Percentiles rank a stretch among this genome's conserved stretches.
Conservation (phyloP, 2,888 invertebrate genomes). For the Argyresthia albistria region DNA sequence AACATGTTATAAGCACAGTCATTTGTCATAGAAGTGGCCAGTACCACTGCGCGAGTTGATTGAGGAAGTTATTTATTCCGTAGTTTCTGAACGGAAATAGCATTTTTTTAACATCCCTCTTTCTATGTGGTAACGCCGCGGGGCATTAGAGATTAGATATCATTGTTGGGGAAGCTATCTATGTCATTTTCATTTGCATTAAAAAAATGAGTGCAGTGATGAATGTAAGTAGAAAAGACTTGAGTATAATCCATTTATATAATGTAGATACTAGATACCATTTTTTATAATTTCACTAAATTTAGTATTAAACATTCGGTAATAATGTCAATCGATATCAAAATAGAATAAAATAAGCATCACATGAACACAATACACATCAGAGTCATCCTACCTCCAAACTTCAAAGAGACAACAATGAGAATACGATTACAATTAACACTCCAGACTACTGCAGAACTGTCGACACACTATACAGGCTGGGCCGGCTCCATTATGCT, state of each 20-base stretch:
- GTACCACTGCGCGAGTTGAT: conserved; percentile 41
- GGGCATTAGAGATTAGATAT: conserved; percentile 39
- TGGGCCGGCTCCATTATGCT: conserved; percentile 21
- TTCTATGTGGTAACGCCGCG: conserved; percentile 20
- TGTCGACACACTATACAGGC: not conserved
- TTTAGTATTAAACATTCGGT: not conserved
- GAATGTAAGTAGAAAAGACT: not conserved
- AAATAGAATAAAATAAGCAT: not conserved
- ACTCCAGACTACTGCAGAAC: not conserved
- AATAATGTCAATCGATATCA: not conserved
- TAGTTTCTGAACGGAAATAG: conserved; percentile 58
- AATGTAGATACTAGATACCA: not conserved
- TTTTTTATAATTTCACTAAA: not conserved
- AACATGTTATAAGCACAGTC: conserved; percentile 53
- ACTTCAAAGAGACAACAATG: not conserved
- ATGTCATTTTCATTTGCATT: conserved; percentile 31
- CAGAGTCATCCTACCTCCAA: not conserved
- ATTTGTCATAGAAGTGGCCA: conserved; percentile 47
- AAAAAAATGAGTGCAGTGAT: conserved; percentile 18
- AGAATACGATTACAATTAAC: not conserved
- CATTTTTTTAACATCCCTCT: conserved; percentile 55
- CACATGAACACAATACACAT: not conserved
- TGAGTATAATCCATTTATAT: not conserved
- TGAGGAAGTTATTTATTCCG: conserved; percentile 68
- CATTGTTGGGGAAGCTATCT: conserved; percentile 29